Base-by-base conservation (phyloP, 2,797 vertebrate species). In the Fundulus diaphanus region DNA sequence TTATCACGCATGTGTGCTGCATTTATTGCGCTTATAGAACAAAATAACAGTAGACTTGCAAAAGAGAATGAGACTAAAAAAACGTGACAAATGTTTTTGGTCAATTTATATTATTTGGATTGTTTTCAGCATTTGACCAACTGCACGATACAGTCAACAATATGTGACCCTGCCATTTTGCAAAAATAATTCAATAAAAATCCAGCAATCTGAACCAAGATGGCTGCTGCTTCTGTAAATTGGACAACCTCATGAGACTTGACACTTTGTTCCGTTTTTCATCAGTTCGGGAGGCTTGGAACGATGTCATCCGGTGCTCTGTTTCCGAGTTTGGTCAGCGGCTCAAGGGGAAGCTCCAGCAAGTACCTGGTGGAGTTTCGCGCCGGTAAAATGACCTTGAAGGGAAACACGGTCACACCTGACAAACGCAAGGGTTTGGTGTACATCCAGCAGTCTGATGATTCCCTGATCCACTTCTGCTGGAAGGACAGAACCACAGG, bases 381-480 rank as follows among this genome's bases (percentile, higher is more conserved):
- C 5, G 98, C 98, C 0, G 98, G 98, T 29, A 99, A 99, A 84
- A 99, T 99, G 98, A 96, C 94, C 11, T 69, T 99, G 78, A 98
- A 98, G 85, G 96, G 97, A 27, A 98, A 97, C 57, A 96, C 96
- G 0, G 98, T 99, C 72, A 99, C 97, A 6, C 98, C 98, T 0
- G 98, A 99, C 86, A 99, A 99, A 75, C 96, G 98, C 78, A 99
- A 99, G 90, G 98, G 98, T 57, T 94, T 90, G 0, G 98, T 97
- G 68, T 99, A 99, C 91, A 95, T 99, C 88, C 98, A 99, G 92
- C 98, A 99, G 84, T 98, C 97, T 0, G 98, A 99, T 0, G 98
- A 99, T 89, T 99, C 98, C 27, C 96, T 99, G 78, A 98, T 99
- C 66, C 98, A 99, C 91, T 98, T 99, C 92, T 99, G 98, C 93